Base-by-base conservation (phyloP, 2,797 vertebrate species). In the Gallirallus australis region DNA sequence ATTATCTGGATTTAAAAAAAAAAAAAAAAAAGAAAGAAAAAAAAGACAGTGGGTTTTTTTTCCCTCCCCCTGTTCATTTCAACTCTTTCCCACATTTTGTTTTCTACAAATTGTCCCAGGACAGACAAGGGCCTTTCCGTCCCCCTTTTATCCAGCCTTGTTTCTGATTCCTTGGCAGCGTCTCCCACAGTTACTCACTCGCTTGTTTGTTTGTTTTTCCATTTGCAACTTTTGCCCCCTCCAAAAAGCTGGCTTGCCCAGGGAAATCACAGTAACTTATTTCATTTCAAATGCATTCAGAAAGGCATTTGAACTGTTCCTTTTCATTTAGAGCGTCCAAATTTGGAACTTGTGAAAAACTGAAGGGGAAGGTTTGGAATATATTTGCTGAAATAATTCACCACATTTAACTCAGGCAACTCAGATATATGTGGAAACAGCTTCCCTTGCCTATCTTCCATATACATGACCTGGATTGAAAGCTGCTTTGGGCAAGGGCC, bases 131-230 rank as follows among this genome's bases (percentile, higher is more conserved):
- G 71, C 30, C 37, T 60, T 89, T 91, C 64, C 63, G 79, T 91
- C 42, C 75, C 66, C 28, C 56, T 94, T 91, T 76, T 66, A 57
- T 65, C 30, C 14, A 57, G 27, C 40, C 64, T 93, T 53, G 25
- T 65, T 94, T 72, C 80, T 94, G 82, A 93, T 82, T 90, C 37
- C 82, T 65, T 95, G 89, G 87, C 82, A 91, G 91, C 73, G 72
- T 23, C 17, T 95, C 63, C 77, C 70, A 77, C 73, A 88, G 88
- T 96, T 90, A 89, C 81, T 95, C 86, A 86, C 66, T 72, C 88
- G 11, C 80, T 92, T 93, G 87, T 95, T 96, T 89, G 82, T 86
- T 87, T 94, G 82, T 82, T 90, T 97, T 94, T 93, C 91, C 93
- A 90, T 88, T 94, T 96, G 80, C 56, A 96, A 93, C 77, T 93